Conservation (phyloP, 1,140 invertebrate species). For the Arctopsyche grandis region DNA sequence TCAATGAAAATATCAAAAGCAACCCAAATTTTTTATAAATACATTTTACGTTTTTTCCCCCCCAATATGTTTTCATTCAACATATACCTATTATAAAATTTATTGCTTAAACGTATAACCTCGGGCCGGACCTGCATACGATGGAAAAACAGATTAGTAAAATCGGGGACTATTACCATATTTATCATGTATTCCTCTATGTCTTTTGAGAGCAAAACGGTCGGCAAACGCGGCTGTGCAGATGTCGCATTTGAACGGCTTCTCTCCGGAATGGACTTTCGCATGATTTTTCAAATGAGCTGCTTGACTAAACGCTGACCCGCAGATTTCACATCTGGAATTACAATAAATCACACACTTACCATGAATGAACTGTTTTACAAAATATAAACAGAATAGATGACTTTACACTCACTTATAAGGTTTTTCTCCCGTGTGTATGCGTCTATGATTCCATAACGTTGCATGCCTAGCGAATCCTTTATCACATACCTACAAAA, state of each 20-base stretch:
- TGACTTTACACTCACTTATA: constrained; percentile 68
- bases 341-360: background rate
- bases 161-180: constrained; percentile 71
- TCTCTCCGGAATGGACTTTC: constrained; percentile 82
- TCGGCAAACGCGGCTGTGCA: constrained; percentile 89
- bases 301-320: constrained; percentile 86
- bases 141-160: too few relatives aligned
- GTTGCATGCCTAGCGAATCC: constrained; percentile 88
- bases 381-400: background rate
- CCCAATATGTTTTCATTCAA: too few relatives aligned
- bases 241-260: constrained; percentile 83
- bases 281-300: constrained; percentile 89
- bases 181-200: constrained; percentile 82
- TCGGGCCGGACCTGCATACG: too few relatives aligned
- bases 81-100: too few relatives aligned
- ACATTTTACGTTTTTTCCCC: too few relatives aligned
- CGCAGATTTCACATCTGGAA: constrained; percentile 79
- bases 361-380: background rate
- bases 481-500: constrained; percentile 80
- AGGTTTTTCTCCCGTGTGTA: constrained; percentile 94
- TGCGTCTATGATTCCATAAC: constrained; percentile 90
- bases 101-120: too few relatives aligned
- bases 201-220: constrained; percentile 80
- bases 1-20: too few relatives aligned
- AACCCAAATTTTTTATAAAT: too few relatives aligned